Percentiles rank a stretch among this genome's conserved stretches.
Conservation (phyloP, 2,797 vertebrate species). For the Tokudaia muenninki region DNA sequence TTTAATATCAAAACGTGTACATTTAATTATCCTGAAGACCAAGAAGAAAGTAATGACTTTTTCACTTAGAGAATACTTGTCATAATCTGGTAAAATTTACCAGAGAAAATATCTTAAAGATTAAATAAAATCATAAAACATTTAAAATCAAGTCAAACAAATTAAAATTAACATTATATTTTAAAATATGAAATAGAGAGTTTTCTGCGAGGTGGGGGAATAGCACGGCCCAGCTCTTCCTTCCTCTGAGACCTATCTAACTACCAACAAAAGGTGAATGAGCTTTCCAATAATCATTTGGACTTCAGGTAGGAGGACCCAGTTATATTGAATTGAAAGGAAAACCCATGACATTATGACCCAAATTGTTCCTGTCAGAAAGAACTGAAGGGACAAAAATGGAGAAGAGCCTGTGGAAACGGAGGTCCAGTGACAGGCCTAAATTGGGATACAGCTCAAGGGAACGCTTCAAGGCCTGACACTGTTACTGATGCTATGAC, state of each 20-base stretch:
- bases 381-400: too few species aligned
- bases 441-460: too few species aligned
- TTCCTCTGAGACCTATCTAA: background rate
- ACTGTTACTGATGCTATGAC: too few species aligned
- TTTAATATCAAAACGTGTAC: background rate
- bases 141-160: slow-evolving; percentile 44
- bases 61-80: background rate
- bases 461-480: too few species aligned
- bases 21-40: slow-evolving; percentile 11
- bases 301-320: background rate
- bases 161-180: background rate
- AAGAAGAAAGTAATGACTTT: background rate
- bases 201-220: background rate
- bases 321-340: background rate
- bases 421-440: too few species aligned
- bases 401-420: too few species aligned
- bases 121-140: background rate
- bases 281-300: background rate
- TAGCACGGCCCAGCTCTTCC: background rate
- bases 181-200: background rate
- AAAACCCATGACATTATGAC: background rate
- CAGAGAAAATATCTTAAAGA: background rate
- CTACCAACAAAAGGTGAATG: background rate
- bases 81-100: background rate
- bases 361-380: too few species aligned